A percentile compares a stretch with the other conserved stretches of the same genome.
These are phyloP conservation scores for Melanotaenia parkinsoni DNA, from an alignment of 2,797 vertebrate genomes.

Conservation along the genomic window DNA sequence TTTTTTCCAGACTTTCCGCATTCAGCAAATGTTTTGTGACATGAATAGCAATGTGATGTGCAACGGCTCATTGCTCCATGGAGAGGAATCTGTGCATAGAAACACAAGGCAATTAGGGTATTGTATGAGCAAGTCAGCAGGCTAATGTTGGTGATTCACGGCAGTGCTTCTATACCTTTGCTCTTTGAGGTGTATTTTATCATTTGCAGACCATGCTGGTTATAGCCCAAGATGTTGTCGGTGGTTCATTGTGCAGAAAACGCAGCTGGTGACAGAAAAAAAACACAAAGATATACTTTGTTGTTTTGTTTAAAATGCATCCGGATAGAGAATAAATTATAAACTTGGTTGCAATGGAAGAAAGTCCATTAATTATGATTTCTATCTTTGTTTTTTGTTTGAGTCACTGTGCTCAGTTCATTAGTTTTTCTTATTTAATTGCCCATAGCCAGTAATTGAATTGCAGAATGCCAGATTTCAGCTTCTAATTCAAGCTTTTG, in stretches of 20 bases:
- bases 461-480: conserved; percentile 42
- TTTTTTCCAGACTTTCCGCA: conserved; percentile 8
- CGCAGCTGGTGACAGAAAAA: conserved; percentile 40
- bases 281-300: conserved; percentile 48
- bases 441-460: conserved; percentile 64
- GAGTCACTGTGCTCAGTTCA: conserved; percentile 50
- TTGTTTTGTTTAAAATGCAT: conserved; percentile 47
- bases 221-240: conserved; percentile 65
- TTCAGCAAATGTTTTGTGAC: conserved; percentile 40
- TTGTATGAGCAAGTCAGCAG: conserved; percentile 64
- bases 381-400: conserved; percentile 56
- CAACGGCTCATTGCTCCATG: conserved; percentile 46
- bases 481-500: conserved; percentile 43
- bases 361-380: conserved; percentile 58
- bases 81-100: conserved; percentile 40
- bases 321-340: conserved; percentile 32
- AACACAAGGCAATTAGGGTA: conserved; percentile 65
- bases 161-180: conserved; percentile 56
- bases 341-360: conserved; percentile 21
- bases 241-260: conserved; percentile 50
- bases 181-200: conserved; percentile 64
- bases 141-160: conserved; percentile 70
- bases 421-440: conserved; percentile 55
- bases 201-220: conserved; percentile 60
- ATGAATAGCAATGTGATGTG: conserved; percentile 43